Conservation (phyloP, 1,140 invertebrate species). For the Sweltsa coloradensis region DNA sequence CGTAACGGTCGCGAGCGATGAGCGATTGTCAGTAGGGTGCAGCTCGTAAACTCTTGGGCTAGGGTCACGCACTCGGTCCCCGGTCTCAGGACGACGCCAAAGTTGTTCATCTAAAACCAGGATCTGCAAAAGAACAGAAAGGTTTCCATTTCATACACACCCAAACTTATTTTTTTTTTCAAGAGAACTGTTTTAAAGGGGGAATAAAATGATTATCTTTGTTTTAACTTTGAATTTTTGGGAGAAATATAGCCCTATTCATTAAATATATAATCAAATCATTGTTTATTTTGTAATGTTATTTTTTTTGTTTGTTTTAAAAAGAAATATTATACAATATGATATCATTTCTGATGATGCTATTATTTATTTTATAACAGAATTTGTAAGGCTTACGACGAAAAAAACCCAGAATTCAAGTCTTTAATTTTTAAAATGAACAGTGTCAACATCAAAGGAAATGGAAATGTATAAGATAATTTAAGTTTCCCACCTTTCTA, state of each 20-base stretch:
- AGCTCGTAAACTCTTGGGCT: constrained; percentile 31
- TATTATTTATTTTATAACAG: no score
- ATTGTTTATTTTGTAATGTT: no score
- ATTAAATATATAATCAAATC: neutral
- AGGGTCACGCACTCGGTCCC: constrained; percentile 28
- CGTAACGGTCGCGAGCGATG: constrained; percentile 45
- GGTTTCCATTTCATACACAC: neutral
- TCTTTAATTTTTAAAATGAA: no score
- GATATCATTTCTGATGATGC: no score
- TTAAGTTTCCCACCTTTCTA: constrained; percentile 33
- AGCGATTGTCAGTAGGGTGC: constrained; percentile 50
- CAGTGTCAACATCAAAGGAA: neutral
- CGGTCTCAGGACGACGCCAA: constrained; percentile 39
- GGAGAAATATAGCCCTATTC: neutral
- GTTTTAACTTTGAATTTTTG: neutral
- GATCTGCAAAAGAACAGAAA: constrained; percentile 29
- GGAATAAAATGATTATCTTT: neutral
- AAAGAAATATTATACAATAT: no score
- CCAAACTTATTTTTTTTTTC: neutral
- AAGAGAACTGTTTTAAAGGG: neutral
- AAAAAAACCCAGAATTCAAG: no score
- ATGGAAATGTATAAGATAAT: no score
- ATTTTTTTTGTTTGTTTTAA: no score
- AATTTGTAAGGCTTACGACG: no score
- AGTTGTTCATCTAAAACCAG: constrained; percentile 54